Evolutionary conservation across 2,797 vertebrate genomes (phyloP), one percentile per base, ranked within the genome.

Genomic region (Pseudomugil gertrudae): DNA sequence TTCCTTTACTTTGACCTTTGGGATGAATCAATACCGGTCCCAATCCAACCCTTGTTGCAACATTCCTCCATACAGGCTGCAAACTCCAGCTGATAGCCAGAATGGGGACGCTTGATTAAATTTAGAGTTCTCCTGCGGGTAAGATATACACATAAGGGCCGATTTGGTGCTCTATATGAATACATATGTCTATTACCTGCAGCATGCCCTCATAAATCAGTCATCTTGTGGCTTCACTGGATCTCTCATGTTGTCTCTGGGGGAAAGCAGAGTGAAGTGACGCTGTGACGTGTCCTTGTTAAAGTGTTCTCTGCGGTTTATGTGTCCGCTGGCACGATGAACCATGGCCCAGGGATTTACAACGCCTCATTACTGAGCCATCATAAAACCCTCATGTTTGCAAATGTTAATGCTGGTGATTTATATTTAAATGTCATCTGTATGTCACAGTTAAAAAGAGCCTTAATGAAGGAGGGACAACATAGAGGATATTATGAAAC

Each of bases 361-460:
- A 84, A 64, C 84, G 51, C 65, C 75, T 89, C 87, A 89, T 91
- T 90, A 89, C 69, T 3, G 10, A 55, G 74, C 76, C 72, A 57
- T 89, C 85, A 78, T 89, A 87, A 89, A 90, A 63, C 40, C 66
- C 78, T 72, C 76, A 50, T 89, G 88, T 90, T 88, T 88, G 88
- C 89, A 83, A 88, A 90, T 86, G 82, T 86, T 89, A 89, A 91
- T 80, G 82, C 63, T 26, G 0, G 13, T 84, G 82, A 90, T 90
- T 91, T 87, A 89, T 87, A 75, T 85, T 83, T 64, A 84, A 90
- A 89, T 82, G 83, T 84, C 84, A 84, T 69, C 79, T 78, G 59
- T 73, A 73, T 77, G 77, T 92, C 72, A 61, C 83, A 66, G 80
- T 82, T 84, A 75, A 90, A 87, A 89, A 79, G 69, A 67, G 78